Evolutionary conservation across 1,140 invertebrate genomes (phyloP).

Genomic region (Trichogramma pretiosum): DNA sequence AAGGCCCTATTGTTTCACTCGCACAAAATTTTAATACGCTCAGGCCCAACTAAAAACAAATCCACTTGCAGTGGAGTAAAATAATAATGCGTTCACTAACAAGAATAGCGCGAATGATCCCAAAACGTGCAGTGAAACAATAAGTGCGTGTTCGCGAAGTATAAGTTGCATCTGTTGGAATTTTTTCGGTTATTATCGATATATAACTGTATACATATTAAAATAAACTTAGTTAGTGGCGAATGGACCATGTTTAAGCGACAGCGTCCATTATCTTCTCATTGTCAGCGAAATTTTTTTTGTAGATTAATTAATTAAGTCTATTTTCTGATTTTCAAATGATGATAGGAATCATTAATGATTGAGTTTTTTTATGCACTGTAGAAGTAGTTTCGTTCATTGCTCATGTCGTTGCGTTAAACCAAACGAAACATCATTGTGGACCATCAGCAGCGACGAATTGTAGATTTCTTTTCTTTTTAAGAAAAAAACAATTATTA

Average conservation of each 20-base stretch:
- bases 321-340: background rate
- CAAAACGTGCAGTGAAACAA: background rate
- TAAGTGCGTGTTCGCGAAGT: background rate
- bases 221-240: background rate
- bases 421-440: background rate
- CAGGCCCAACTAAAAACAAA: background rate
- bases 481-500: background rate
- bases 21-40: background rate
- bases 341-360: conserved; percentile 1
- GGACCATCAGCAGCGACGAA: background rate
- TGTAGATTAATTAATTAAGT: conserved; percentile 1
- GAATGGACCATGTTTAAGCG: no score
- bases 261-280: no score
- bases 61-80: background rate
- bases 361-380: conserved; percentile 8
- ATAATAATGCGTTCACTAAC: conserved; percentile 13
- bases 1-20: background rate
- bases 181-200: conserved; percentile 7
- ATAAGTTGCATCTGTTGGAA: background rate
- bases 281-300: no score
- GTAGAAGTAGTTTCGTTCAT: conserved; percentile 9
- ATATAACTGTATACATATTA: background rate
- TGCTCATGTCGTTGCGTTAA: conserved; percentile 5
- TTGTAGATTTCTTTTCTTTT: conserved; percentile 2
- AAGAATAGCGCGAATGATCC: no score